These are phyloP conservation scores for Coenonympha glycerion DNA, from an alignment of 2,888 invertebrate genomes.

Conservation along the genomic window DNA sequence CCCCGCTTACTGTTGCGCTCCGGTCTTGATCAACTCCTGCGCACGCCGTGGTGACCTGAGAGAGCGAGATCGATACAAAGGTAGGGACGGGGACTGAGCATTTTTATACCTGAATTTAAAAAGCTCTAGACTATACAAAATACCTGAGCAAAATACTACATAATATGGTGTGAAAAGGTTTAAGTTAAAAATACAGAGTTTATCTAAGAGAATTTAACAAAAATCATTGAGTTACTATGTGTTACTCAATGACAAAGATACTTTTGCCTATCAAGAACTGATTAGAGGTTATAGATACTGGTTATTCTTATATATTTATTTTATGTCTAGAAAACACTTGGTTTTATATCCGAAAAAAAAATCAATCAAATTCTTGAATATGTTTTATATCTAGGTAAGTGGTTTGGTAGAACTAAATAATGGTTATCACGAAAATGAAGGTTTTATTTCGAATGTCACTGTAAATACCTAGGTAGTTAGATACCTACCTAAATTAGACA, in stretches of 20 bases:
- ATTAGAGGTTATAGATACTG: no score
- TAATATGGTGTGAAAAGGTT: conserved; percentile 9
- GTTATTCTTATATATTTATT: no score
- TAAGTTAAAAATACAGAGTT: neutral
- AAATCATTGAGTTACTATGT: no score
- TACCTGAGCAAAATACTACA: no score
- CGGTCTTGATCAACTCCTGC: conserved; percentile 62
- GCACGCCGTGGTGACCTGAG: conserved; percentile 53
- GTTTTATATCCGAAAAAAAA: no score
- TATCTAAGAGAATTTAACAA: no score
- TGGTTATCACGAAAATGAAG: neutral
- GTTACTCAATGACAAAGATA: no score
- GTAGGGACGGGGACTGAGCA: conserved; percentile 47
- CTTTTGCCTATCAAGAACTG: neutral
- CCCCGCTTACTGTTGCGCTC: conserved; percentile 65
- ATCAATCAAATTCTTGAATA: no score
- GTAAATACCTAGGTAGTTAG: no score
- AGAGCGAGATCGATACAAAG: conserved; percentile 43
- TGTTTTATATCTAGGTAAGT: no score
- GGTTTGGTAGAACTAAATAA: neutral
- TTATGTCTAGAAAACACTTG: no score
- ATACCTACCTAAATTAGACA: neutral
- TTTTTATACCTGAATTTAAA: conserved; percentile 59
- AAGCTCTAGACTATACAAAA: conserved; percentile 45
- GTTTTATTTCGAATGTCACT: neutral